Evolutionary conservation across 2,888 invertebrate genomes (phyloP), one percentile per base, ranked within the genome.

Genomic region (Acleris laterana): DNA sequence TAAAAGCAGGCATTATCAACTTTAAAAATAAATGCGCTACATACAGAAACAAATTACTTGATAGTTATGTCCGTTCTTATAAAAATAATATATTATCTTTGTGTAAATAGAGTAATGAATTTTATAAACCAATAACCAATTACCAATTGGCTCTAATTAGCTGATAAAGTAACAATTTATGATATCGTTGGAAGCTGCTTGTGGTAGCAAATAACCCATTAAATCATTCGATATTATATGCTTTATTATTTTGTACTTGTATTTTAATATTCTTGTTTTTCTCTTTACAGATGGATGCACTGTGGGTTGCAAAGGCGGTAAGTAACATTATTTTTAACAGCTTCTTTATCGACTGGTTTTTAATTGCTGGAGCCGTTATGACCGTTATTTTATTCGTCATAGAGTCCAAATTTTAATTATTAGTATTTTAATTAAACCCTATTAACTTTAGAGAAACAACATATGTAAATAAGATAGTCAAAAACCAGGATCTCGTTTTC

Each of bases 221-320:
- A 25, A 53, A 62, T 56, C n/a, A 63, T 56, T 52, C 22, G 46
- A 59, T 46, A 49, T n/a, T 51, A 13, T 13, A 13, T 38, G 13
- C 13, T 25, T n/a, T 9, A 50, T 28, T 51, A 51, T 55, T 46
- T 48, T 60, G 58, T 49, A 25, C 28, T 56, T 32, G 46, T 48
- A 51, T 28, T 42, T 62, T 62, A 52, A 55, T 66, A 32, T 51
- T 44, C 25, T 62, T 62, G 32, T 59, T 63, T 77, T 83, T 74
- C 84, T 89, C 88, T 85, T 91, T 91, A 73, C 92, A 93, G 92
- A 89, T 82, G 86, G 86, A 79, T 92, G 90, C 72, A 83, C 85
- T 38, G 73, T 87, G 71, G 81, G 83, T 65, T 89, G 92, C 76
- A 83, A 82, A 80, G 92, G 90, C 82, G 85, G 90, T 92, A 73